Percentiles rank a stretch among this genome's conserved stretches.
Conservation (phyloP, 1,140 invertebrate genomes). For the Pogonomyrmex barbatus region DNA sequence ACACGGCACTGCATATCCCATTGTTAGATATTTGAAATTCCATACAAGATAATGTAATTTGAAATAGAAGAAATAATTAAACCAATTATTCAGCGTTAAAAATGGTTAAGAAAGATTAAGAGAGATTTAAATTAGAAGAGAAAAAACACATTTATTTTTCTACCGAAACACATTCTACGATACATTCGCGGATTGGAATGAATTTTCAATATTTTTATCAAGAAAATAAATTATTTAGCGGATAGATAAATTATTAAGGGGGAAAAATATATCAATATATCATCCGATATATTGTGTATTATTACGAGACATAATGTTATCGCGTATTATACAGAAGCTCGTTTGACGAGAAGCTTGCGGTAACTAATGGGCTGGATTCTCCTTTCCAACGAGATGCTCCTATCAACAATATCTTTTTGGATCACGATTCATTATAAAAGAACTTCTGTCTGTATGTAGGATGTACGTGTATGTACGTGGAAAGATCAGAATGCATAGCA, state of each 20-base stretch:
- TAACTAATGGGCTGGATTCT: constrained; percentile 59
- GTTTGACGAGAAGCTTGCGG: constrained; percentile 55
- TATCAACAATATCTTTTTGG: constrained; percentile 45
- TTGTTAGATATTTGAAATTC: neutral
- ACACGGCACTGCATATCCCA: neutral
- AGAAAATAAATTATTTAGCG: neutral
- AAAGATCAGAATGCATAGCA: constrained; percentile 3
- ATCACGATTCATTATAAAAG: constrained; percentile 38
- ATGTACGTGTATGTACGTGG: neutral
- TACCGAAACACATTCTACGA: neutral
- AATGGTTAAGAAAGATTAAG: no score
- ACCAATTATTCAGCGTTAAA: neutral
- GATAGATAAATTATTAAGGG: neutral
- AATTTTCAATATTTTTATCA: constrained; percentile 8
- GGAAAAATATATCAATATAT: constrained; percentile 42
- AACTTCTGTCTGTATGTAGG: constrained; percentile 29
- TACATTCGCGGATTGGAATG: neutral
- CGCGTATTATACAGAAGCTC: constrained; percentile 50
- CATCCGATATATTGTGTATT: constrained; percentile 13
- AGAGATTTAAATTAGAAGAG: neutral
- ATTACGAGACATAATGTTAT: constrained; percentile 53
- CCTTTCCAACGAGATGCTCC: constrained; percentile 43
- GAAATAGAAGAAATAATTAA: neutral
- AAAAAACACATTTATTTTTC: neutral
- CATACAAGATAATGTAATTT: neutral